A percentile compares a stretch with the other conserved stretches of the same genome.
phyloP scores from a whole-genome alignment of 2,888 invertebrate genomes.

The Temnothorax unifasciatus region DNA sequence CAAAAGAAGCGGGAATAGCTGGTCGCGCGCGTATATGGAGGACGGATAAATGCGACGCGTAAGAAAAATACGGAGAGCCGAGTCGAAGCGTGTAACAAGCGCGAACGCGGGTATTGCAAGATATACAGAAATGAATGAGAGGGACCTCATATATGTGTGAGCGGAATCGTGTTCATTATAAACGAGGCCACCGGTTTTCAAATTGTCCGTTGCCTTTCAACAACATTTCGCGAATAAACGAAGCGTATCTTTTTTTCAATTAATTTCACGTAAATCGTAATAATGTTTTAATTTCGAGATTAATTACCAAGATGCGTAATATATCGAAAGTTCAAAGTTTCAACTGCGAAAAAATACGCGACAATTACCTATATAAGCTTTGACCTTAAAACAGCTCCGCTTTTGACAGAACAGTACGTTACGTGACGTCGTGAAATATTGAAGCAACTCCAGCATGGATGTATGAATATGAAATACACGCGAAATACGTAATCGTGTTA shows the following conservation, averaged over 20 bases:
- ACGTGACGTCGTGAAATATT: background rate
- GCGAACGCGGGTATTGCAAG: background rate
- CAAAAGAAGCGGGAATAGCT: background rate
- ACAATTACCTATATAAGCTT: background rate
- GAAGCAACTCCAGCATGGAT: background rate
- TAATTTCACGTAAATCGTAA: background rate
- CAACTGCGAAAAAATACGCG: background rate
- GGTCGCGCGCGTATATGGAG: background rate
- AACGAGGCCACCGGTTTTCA: background rate
- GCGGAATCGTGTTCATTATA: background rate
- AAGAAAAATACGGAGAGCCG: background rate
- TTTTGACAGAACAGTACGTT: background rate
- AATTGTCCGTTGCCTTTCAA: background rate
- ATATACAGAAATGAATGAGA: background rate
- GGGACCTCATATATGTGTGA: too few species aligned
- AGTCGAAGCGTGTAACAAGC: conserved; percentile 50
- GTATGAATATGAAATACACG: background rate
- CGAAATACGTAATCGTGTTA: background rate
- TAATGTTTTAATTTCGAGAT: background rate
- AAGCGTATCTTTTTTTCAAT: background rate
- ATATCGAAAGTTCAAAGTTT: conserved; percentile 10
- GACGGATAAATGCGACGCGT: conserved; percentile 4
- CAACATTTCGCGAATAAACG: background rate
- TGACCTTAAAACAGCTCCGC: conserved; percentile 18
- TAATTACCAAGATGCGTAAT: background rate